These are phyloP conservation scores for Nomada fabriciana DNA, from an alignment of 2,888 invertebrate species.

Conservation along the genomic window DNA sequence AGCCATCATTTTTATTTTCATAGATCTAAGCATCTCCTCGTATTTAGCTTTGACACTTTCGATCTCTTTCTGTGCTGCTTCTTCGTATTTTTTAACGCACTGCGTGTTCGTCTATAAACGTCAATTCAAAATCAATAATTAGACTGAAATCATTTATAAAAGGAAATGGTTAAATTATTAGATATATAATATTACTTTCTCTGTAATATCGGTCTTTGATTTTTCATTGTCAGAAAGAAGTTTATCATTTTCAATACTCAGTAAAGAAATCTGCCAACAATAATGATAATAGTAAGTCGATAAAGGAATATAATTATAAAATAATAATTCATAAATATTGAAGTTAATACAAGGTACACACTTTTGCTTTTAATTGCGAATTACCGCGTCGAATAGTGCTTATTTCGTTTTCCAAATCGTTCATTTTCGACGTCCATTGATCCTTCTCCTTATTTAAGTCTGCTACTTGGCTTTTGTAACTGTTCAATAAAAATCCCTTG, in stretches of 20 bases:
- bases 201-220: slow-evolving; percentile 17
- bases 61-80: slow-evolving; percentile 21
- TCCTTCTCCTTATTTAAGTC: slow-evolving; percentile 69
- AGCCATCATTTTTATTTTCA: slow-evolving; percentile 20
- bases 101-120: slow-evolving; percentile 33
- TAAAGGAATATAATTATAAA: neutral
- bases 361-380: slow-evolving; percentile 70
- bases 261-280: slow-evolving; percentile 54
- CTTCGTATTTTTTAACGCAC: slow-evolving; percentile 28
- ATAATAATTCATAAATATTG: neutral
- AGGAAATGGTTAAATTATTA: neutral
- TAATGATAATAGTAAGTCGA: no score
- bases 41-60: slow-evolving; percentile 26
- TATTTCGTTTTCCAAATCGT: slow-evolving; percentile 66
- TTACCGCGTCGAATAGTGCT: slow-evolving; percentile 60
- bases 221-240: slow-evolving; percentile 36
- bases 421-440: slow-evolving; percentile 53
- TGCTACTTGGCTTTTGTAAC: slow-evolving; percentile 70
- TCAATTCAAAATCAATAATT: neutral
- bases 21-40: slow-evolving; percentile 32
- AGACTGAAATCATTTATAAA: neutral
- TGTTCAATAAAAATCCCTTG: slow-evolving; percentile 72
- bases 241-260: slow-evolving; percentile 66
- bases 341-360: slow-evolving; percentile 19
- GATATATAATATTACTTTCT: slow-evolving; percentile 29